Conservation (phyloP, 2,113 vertebrate genomes). For the Crotalus tigris region DNA sequence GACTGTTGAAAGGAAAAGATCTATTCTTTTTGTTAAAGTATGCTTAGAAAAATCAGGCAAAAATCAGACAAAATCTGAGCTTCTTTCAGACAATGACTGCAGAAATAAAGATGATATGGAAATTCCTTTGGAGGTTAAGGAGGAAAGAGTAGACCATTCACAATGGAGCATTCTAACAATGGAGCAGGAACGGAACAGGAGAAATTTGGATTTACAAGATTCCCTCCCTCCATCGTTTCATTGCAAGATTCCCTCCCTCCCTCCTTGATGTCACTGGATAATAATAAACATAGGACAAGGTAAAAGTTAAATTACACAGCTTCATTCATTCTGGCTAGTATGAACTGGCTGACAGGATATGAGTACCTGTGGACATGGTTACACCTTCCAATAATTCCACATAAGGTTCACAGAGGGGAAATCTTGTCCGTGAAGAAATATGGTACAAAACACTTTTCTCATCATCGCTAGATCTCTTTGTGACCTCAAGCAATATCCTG, state of each 20-base stretch:
- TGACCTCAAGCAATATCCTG: background rate
- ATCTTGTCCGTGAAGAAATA: background rate
- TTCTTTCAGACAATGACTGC: background rate
- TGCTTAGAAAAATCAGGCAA: background rate
- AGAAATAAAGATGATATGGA: background rate
- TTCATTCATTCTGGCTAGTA: background rate
- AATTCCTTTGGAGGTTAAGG: background rate
- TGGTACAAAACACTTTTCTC: background rate
- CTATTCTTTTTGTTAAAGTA: background rate
- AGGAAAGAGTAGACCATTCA: background rate
- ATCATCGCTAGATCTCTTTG: background rate
- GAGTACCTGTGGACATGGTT: background rate
- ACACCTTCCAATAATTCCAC: background rate
- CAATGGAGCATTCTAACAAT: background rate
- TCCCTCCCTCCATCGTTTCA: background rate
- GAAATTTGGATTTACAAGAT: background rate
- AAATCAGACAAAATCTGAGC: background rate
- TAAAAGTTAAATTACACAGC: background rate
- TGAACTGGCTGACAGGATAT: background rate
- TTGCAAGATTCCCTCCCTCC: background rate
- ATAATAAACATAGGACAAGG: background rate
- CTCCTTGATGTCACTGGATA: background rate
- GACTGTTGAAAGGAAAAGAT: background rate
- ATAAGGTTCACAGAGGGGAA: background rate
- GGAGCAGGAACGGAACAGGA: background rate